Evolutionary conservation across 2,113 vertebrate species (phyloP).

Genomic region (Sapajus apella): DNA sequence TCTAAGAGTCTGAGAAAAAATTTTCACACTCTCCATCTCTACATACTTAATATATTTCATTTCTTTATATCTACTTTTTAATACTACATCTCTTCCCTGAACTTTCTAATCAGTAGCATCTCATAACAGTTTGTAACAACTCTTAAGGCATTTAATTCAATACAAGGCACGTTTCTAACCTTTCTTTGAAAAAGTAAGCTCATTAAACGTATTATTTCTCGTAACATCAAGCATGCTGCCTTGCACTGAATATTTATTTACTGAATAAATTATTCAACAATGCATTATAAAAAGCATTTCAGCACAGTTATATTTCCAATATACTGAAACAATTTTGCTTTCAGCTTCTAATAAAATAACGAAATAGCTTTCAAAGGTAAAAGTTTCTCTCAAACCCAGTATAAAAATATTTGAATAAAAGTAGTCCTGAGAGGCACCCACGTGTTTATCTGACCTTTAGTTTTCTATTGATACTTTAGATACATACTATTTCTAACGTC

Average conservation of each 20-base stretch:
- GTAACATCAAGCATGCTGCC: background rate
- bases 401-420: constrained; percentile 29
- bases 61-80: constrained; percentile 10
- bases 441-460: background rate
- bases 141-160: constrained; percentile 23
- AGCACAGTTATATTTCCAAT: constrained; percentile 4
- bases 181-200: background rate
- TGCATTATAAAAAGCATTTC: constrained; percentile 7
- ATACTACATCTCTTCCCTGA: background rate
- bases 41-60: background rate
- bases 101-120: constrained; percentile 12
- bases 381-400: background rate
- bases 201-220: background rate
- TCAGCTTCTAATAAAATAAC: background rate
- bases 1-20: background rate
- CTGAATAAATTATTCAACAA: constrained; percentile 40
- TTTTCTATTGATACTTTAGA: background rate
- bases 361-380: constrained; percentile 55
- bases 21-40: constrained; percentile 16
- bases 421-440: background rate
- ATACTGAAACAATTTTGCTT: constrained; percentile 6
- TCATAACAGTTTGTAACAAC: constrained; percentile 16
- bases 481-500: background rate
- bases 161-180: background rate
- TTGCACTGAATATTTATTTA: background rate